Conservation (phyloP, 2,888 invertebrate genomes). For the Chrysotoxum bicinctum region DNA sequence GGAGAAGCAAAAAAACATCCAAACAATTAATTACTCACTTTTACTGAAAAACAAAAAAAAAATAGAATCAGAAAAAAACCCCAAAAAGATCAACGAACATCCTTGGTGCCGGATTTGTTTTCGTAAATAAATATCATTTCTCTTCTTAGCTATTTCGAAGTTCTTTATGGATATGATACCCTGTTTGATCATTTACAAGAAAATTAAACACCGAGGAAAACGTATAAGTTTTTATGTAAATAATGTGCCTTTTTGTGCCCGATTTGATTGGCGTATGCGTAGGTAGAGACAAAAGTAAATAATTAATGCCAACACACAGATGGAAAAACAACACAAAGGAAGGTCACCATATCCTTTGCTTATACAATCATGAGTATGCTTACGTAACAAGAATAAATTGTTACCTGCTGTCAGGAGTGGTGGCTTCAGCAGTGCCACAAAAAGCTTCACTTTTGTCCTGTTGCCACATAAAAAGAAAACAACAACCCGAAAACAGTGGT, state of each 20-base stretch:
- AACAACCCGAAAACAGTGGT: background rate
- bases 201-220: conserved; percentile 2
- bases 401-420: conserved; percentile 1
- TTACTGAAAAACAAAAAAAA: background rate
- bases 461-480: background rate
- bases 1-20: conserved; percentile 1
- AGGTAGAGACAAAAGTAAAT: conserved; percentile 6
- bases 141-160: background rate
- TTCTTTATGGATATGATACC: background rate
- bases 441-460: background rate
- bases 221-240: conserved; percentile 15
- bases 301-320: conserved; percentile 18
- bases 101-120: background rate
- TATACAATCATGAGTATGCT: background rate
- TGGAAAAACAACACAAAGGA: conserved; percentile 3
- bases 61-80: background rate
- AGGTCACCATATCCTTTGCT: background rate
- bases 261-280: background rate
- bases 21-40: conserved; percentile 4
- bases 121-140: background rate
- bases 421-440: background rate
- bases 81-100: background rate
- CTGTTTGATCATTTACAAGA: background rate
- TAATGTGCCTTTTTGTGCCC: background rate
- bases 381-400: conserved; percentile 18